A percentile compares a stretch with the other conserved stretches of the same genome.
These are phyloP conservation scores for Poliocrania exsul DNA, from an alignment of 2,797 vertebrate species.

Conservation along the genomic window DNA sequence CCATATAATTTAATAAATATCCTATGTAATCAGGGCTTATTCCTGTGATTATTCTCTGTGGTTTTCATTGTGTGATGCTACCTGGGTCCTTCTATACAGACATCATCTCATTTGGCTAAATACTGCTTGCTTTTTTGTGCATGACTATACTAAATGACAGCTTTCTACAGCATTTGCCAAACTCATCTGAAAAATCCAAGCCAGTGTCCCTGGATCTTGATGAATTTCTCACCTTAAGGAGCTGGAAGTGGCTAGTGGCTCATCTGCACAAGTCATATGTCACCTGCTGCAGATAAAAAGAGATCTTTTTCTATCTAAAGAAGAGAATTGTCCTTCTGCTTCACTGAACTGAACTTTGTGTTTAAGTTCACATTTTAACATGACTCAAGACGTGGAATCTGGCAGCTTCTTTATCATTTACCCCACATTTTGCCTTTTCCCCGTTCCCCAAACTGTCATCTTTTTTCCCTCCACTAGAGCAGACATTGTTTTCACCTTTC, in stretches of 20 bases:
- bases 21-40: background rate
- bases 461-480: conserved; percentile 17
- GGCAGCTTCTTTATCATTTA: conserved; percentile 35
- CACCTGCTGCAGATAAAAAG: conserved; percentile 19
- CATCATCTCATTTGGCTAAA: background rate
- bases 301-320: conserved; percentile 10
- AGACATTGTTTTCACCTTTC: conserved; percentile 61
- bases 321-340: conserved; percentile 19
- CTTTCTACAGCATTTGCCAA: background rate
- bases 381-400: background rate
- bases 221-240: background rate
- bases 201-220: background rate
- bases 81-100: background rate
- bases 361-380: conserved; percentile 34
- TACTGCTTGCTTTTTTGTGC: background rate
- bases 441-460: conserved; percentile 9
- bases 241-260: background rate
- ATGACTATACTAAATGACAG: background rate
- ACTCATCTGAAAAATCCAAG: background rate
- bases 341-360: background rate
- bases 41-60: background rate
- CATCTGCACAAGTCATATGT: background rate
- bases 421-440: conserved; percentile 44
- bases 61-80: background rate
- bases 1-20: background rate